Conservation (phyloP, 2,888 invertebrate genomes). For the Atherix ibis region DNA sequence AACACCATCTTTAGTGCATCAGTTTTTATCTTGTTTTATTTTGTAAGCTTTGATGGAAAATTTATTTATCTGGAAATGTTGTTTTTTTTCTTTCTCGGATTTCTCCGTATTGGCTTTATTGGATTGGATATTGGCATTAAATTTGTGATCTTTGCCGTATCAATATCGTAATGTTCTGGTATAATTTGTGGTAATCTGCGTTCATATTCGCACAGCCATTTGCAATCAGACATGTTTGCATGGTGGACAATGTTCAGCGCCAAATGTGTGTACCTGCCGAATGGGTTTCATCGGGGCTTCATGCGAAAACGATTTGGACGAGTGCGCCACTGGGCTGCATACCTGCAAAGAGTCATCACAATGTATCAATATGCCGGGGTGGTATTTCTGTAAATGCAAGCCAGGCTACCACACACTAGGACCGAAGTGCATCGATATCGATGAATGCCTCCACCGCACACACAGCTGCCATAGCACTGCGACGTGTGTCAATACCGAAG, state of each 20-base stretch:
- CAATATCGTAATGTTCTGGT: too few relatives aligned
- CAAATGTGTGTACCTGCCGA: slow-evolving; percentile 63
- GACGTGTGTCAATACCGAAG: slow-evolving; percentile 63
- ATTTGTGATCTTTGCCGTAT: too few relatives aligned
- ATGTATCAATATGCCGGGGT: slow-evolving; percentile 79
- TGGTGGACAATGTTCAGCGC: slow-evolving; percentile 64
- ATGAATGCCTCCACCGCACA: slow-evolving; percentile 61
- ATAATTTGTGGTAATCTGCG: too few relatives aligned
- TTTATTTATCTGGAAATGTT: background rate
- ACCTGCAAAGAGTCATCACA: slow-evolving; percentile 59
- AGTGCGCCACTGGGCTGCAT: slow-evolving; percentile 55
- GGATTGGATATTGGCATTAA: too few relatives aligned
- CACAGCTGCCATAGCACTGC: slow-evolving; percentile 70
- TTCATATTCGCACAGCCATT: too few relatives aligned
- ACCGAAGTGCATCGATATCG: slow-evolving; percentile 46
- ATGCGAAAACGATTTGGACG: slow-evolving; percentile 78
- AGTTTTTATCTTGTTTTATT: background rate
- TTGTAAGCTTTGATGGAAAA: background rate
- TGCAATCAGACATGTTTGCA: slow-evolving; percentile 69
- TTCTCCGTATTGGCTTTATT: too few relatives aligned
- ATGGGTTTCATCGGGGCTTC: slow-evolving; percentile 65
- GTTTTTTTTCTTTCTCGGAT: too few relatives aligned
- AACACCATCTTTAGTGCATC: background rate
- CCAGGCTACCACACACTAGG: slow-evolving; percentile 53
- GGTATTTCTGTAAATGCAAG: slow-evolving; percentile 76